Evolutionary conservation across 1,140 invertebrate genomes (phyloP).

Genomic region (Melitaea cinxia): DNA sequence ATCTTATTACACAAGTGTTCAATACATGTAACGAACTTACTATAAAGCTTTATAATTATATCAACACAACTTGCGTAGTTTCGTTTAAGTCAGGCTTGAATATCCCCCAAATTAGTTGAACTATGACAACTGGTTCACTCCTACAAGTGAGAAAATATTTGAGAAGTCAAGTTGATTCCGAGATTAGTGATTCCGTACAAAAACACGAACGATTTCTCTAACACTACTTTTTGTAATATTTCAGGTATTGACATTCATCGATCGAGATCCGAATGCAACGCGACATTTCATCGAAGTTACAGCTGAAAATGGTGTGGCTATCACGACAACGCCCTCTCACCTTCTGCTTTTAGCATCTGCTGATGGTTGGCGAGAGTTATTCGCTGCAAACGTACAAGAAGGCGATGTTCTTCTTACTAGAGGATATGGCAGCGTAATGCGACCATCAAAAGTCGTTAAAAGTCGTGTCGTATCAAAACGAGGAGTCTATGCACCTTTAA

Average conservation of each 20-base stretch:
- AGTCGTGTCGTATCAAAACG: constrained; percentile 82
- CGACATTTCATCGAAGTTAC: constrained; percentile 88
- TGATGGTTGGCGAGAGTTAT: constrained; percentile 72
- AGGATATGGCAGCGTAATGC: constrained; percentile 74
- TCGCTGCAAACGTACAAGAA: constrained; percentile 64
- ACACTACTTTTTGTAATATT: constrained; percentile 41
- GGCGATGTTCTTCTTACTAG: constrained; percentile 80
- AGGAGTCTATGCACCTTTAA: constrained; percentile 96
- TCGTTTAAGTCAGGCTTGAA: no score
- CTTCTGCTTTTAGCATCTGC: constrained; percentile 84
- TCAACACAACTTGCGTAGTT: no score
- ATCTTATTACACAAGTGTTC: no score
- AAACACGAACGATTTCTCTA: no score
- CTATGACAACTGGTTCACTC: no score
- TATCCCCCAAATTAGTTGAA: no score
- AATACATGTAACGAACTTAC: no score
- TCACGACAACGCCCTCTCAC: constrained; percentile 94
- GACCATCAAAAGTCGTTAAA: constrained; percentile 84
- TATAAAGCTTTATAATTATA: no score
- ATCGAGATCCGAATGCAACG: constrained; percentile 86
- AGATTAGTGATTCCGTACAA: no score
- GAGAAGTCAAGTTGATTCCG: no score
- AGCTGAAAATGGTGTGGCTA: constrained; percentile 85
- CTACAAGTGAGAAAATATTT: no score
- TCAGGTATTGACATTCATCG: constrained; percentile 88